A percentile compares a stretch with the other conserved stretches of the same genome.
Conservation (phyloP, 2,113 vertebrate species). For the Atrichornis clamosus region DNA sequence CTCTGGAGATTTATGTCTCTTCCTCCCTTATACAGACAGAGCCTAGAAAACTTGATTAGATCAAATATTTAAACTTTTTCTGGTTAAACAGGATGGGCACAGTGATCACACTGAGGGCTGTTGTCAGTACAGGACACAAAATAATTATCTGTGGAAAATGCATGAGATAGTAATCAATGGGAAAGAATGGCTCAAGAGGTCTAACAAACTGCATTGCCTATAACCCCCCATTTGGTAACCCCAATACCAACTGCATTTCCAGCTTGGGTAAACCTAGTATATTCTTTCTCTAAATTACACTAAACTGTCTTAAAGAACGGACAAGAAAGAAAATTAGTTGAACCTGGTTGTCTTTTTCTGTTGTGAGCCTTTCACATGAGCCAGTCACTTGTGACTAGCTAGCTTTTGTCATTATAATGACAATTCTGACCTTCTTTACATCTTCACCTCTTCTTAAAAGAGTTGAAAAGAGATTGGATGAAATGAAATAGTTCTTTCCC, state of each 20-base stretch:
- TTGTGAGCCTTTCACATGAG: not conserved
- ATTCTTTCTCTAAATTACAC: not conserved
- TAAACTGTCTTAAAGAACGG: not conserved
- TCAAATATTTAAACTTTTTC: not conserved
- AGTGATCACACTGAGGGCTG: not conserved
- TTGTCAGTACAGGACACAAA: not conserved
- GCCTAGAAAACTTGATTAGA: not conserved
- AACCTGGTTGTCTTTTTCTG: not conserved
- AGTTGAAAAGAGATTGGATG: fast-evolving
- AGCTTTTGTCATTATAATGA: not conserved
- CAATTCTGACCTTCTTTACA: not conserved
- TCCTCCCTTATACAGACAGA: not conserved
- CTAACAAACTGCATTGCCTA: not conserved
- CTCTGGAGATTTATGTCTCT: not conserved
- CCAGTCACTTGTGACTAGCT: not conserved
- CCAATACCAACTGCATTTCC: not conserved
- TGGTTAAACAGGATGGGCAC: not conserved
- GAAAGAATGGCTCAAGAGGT: not conserved
- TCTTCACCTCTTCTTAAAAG: not conserved
- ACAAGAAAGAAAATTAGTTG: not conserved
- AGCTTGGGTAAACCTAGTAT: not conserved
- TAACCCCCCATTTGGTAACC: not conserved
- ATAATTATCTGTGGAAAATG: not conserved
- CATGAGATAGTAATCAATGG: not conserved
- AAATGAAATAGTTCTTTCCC: not conserved